Evolutionary conservation across 2,113 vertebrate genomes (phyloP).

Genomic region (Martes martes): DNA sequence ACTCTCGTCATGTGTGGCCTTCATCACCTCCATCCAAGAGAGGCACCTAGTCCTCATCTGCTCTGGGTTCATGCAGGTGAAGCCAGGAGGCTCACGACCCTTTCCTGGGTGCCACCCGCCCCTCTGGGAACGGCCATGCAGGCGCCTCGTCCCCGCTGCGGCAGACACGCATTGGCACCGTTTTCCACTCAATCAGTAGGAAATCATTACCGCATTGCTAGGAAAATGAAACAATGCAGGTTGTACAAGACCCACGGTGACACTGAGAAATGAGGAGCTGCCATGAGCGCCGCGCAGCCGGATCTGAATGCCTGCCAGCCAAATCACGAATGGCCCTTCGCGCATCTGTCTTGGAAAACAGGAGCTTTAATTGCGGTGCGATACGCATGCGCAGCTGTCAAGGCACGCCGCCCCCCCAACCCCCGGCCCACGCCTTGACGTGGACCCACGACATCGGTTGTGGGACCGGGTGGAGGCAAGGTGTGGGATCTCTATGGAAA

Average conservation of each 20-base stretch:
- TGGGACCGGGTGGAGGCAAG: constrained; percentile 5
- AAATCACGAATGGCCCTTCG: constrained; percentile 62
- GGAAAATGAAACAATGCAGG: constrained; percentile 77
- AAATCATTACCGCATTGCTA: constrained; percentile 72
- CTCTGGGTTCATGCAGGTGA: neutral
- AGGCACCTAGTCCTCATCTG: neutral
- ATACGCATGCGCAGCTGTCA: constrained; percentile 61
- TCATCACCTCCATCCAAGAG: neutral
- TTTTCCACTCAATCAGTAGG: constrained; percentile 71
- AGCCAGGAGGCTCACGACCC: no score
- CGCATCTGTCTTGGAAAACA: constrained; percentile 71
- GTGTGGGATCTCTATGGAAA: neutral
- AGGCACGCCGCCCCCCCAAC: constrained; percentile 36
- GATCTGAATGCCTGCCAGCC: constrained; percentile 76
- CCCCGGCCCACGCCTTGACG: neutral
- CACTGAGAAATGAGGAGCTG: constrained; percentile 78
- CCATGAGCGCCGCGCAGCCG: constrained; percentile 40
- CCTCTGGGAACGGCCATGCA: neutral
- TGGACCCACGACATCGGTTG: constrained; percentile 32
- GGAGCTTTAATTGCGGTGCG: constrained; percentile 71
- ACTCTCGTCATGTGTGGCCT: neutral
- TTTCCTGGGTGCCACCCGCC: neutral
- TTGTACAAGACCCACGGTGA: constrained; percentile 74
- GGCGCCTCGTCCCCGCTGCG: neutral
- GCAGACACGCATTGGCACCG: constrained; percentile 50